A percentile compares a stretch with the other conserved stretches of the same genome.
These are phyloP conservation scores for Calidris pugnax DNA, from an alignment of 2,113 vertebrate species.

Conservation along the genomic window DNA sequence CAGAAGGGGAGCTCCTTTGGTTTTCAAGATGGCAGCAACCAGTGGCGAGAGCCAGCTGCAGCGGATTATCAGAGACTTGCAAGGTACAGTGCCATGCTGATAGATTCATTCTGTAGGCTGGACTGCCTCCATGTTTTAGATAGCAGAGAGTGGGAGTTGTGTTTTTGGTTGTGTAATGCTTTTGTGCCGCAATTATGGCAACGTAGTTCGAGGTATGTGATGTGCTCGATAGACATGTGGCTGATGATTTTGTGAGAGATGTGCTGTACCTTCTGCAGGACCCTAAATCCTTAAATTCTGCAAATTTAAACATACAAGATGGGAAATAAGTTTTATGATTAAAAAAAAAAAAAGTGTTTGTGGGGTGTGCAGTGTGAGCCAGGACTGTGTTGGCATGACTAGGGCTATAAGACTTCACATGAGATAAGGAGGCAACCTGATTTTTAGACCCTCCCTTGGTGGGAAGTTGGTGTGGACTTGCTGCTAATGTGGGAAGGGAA, in stretches of 20 bases:
- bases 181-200: not conserved
- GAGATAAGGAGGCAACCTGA: not conserved
- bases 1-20: not conserved
- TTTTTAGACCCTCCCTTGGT: not conserved
- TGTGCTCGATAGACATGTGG: not conserved
- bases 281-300: not conserved
- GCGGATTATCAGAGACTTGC: conserved; percentile 91
- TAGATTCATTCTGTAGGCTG: not conserved
- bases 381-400: not conserved
- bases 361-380: not conserved
- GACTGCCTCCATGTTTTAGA: not conserved
- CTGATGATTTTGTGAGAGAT: not conserved
- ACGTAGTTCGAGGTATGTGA: not conserved
- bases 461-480: not conserved
- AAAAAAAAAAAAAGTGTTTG: not conserved
- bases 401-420: not conserved
- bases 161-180: not conserved
- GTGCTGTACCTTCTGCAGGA: not conserved
- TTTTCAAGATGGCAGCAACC: conserved; percentile 77
- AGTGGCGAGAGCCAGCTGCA: conserved; percentile 90
- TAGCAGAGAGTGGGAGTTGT: not conserved
- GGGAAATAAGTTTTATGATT: not conserved
- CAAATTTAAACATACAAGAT: not conserved
- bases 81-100: conserved; percentile 76
- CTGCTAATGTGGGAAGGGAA: not conserved